These are phyloP conservation scores for Synergus itoensis DNA, from an alignment of 2,888 invertebrate species.

Conservation along the genomic window DNA sequence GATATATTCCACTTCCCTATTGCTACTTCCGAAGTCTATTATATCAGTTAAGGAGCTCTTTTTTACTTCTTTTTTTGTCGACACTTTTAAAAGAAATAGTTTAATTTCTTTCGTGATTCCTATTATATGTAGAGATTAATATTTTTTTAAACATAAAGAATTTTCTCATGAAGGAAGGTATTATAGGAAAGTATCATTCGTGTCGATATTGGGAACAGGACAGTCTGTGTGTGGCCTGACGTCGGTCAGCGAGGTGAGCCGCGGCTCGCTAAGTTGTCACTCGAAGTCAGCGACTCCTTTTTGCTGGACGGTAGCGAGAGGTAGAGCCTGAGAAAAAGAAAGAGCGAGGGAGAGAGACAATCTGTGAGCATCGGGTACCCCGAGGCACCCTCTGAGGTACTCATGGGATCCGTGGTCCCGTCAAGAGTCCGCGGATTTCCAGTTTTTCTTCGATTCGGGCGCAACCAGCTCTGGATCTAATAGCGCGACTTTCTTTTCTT, in stretches of 20 bases:
- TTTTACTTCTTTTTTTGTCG: background rate
- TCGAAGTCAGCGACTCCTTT: slow-evolving; percentile 74
- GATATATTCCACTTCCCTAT: background rate
- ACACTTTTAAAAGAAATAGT: background rate
- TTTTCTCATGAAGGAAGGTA: background rate
- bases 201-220: slow-evolving; percentile 40
- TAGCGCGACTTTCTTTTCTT: slow-evolving; percentile 66
- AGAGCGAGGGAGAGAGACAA: slow-evolving; percentile 43
- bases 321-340: slow-evolving; percentile 44
- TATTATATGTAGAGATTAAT: too few relatives aligned
- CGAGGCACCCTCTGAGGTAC: slow-evolving; percentile 50
- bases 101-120: background rate
- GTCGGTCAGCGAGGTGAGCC: slow-evolving; percentile 69
- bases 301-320: slow-evolving; percentile 58
- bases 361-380: slow-evolving; percentile 42
- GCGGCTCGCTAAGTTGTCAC: slow-evolving; percentile 76
- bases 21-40: background rate
- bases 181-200: slow-evolving; percentile 24
- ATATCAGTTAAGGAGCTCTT: background rate
- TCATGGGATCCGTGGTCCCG: slow-evolving; percentile 63
- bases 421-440: slow-evolving; percentile 71
- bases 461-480: slow-evolving; percentile 71
- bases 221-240: slow-evolving; percentile 64
- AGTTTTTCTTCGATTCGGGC: slow-evolving; percentile 72
- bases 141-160: too few relatives aligned